Percentiles rank a stretch among this genome's conserved stretches.
phyloP scores from a whole-genome alignment of 2,797 vertebrate genomes.

The Aldrovandia affinis region DNA sequence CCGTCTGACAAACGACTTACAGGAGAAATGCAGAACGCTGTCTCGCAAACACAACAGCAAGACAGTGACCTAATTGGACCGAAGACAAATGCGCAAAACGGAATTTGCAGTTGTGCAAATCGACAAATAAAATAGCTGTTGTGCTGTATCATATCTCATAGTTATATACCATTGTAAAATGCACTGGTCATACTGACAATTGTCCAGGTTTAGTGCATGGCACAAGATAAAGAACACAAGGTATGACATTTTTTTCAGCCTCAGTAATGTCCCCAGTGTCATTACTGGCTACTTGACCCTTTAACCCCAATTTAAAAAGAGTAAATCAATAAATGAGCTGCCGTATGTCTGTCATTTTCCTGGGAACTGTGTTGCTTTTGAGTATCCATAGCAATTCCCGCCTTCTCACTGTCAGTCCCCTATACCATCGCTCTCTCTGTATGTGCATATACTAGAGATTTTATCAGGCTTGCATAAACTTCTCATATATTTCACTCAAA shows the following conservation, averaged over 20 bases:
- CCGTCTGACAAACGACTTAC: conserved; percentile 4
- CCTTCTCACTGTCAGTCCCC: neutral
- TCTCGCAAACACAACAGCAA: neutral
- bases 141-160: conserved; percentile 1
- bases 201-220: neutral
- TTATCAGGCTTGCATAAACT: neutral
- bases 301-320: neutral
- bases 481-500: neutral
- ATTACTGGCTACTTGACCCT: neutral
- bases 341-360: neutral
- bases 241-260: neutral
- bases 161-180: neutral
- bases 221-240: neutral
- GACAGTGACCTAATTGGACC: neutral
- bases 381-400: neutral
- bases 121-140: conserved; percentile 5
- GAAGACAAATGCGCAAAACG: conserved; percentile 18
- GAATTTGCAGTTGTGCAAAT: neutral
- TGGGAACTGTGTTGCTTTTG: neutral
- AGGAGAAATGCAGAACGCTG: neutral
- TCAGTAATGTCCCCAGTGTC: neutral
- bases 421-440: neutral
- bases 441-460: neutral
- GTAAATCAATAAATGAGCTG: neutral
- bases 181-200: neutral